Conservation (phyloP, 2,888 invertebrate genomes). For the Acanthosepion pharaonis region DNA sequence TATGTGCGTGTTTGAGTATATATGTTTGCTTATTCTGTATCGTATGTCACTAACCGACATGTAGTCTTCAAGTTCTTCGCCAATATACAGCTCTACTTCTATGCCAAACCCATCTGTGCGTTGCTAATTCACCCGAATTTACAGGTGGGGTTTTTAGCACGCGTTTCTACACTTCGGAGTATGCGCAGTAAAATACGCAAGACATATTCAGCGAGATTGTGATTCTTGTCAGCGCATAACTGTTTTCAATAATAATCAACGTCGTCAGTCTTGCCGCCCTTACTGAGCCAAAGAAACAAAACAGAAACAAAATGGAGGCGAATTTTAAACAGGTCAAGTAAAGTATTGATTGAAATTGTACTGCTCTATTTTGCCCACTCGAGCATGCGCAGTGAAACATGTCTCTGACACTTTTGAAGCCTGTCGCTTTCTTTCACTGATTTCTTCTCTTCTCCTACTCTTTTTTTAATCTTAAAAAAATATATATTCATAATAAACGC, state of each 20-base stretch:
- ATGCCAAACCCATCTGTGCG: not conserved
- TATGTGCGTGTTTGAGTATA: too few relatives aligned
- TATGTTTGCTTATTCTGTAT: not conserved
- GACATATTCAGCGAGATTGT: not conserved
- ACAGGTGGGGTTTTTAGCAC: not conserved
- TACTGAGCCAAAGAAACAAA: not conserved
- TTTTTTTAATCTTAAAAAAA: not conserved
- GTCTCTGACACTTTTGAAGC: not conserved
- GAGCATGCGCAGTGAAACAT: not conserved
- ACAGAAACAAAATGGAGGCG: not conserved
- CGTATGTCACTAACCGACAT: not conserved
- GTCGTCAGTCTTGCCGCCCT: not conserved
- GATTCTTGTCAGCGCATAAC: not conserved
- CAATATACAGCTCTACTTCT: not conserved
- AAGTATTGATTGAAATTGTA: not conserved
- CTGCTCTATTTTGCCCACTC: slow-evolving; percentile 8
- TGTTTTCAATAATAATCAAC: not conserved
- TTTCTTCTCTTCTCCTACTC: not conserved
- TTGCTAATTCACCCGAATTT: not conserved
- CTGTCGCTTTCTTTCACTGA: not conserved
- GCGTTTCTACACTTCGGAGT: not conserved
- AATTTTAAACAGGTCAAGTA: not conserved
- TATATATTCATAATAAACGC: not conserved
- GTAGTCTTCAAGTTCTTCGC: not conserved
- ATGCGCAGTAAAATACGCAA: not conserved